Conservation (phyloP, 2,888 invertebrate species). For the Phrixothrix hirtus region DNA sequence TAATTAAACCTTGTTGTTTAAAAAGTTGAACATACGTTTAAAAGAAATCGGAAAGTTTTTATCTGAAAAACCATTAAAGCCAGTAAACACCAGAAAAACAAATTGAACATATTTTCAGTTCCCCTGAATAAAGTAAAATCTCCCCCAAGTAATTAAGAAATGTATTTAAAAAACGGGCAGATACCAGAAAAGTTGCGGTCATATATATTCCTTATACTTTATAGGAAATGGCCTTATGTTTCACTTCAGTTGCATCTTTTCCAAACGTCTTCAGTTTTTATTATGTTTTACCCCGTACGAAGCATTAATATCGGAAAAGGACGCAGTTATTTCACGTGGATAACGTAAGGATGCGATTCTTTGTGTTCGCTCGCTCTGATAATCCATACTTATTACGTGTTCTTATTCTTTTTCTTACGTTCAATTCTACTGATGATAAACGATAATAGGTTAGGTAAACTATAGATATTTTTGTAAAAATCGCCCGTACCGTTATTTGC, state of each 20-base stretch:
- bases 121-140: slow-evolving; percentile 22
- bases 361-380: slow-evolving; percentile 49
- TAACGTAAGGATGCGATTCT: slow-evolving; percentile 36
- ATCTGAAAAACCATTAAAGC: slow-evolving; percentile 15
- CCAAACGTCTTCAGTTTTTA: slow-evolving; percentile 33
- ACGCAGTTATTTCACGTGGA: slow-evolving; percentile 32
- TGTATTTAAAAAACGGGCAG: slow-evolving; percentile 49
- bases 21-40: too few relatives aligned
- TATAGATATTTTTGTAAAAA: slow-evolving; percentile 45
- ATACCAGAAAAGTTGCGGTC: slow-evolving; percentile 48
- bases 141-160: slow-evolving; percentile 47
- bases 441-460: slow-evolving; percentile 54
- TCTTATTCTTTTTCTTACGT: slow-evolving; percentile 53
- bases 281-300: slow-evolving; percentile 21
- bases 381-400: slow-evolving; percentile 56
- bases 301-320: slow-evolving; percentile 30
- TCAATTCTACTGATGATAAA: slow-evolving; percentile 52
- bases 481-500: too few relatives aligned
- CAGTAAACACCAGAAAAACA: slow-evolving; percentile 22
- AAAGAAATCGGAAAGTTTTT: slow-evolving; percentile 14
- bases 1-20: too few relatives aligned
- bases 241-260: slow-evolving; percentile 38
- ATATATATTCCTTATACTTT: slow-evolving; percentile 51
- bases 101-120: slow-evolving; percentile 23
- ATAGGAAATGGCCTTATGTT: slow-evolving; percentile 52